Evolutionary conservation across 2,888 invertebrate genomes (phyloP), one percentile per base, ranked within the genome.

Genomic region (Antheraea yamamai): DNA sequence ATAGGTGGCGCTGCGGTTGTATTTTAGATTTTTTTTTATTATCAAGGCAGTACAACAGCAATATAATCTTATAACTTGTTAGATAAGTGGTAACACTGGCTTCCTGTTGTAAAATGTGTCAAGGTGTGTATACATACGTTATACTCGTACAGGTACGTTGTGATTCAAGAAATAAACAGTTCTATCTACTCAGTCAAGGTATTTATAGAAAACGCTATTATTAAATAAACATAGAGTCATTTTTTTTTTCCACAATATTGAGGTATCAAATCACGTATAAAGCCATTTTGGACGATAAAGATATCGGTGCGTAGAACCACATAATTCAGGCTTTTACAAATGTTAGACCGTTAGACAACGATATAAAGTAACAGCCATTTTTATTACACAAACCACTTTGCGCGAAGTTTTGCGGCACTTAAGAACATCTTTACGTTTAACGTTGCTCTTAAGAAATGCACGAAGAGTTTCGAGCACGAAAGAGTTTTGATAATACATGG

Each of bases 371-470:
- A 85, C 81, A 84, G 84, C 80, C 77, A 76, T 83, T 87, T 87
- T 87, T 87, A 87, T 85, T 83, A 83, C 84, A 77, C n/a, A 81
- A 82, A 85, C 83, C 85, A 87, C 87, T 87, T 84, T 81, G 79
- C 81, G 66, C 80, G 77, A 79, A 82, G 81, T 84, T 81, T 79
- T 58, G 64, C 30, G 73, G 73, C 73, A 75, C 75, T 75, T 75
- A 70, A 70, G 70, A 70, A n/a, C 39, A 70, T 70, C 39, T 39
- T 70, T 23, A 20, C 10, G 68, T 35, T 68, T 68, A 68, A 35
- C 68, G 70, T 70, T 3, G 70, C 20, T 39, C 14, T 70, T 70
- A 70, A 70, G 39, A n/a, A 70, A 70, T 70, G 70, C 20, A 39
- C 20, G 39, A 70, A 70, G 39, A 39, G 39, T 4, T 18, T n/a